Evolutionary conservation across 1,140 invertebrate genomes (phyloP).

Genomic region (Aphis gossypii): DNA sequence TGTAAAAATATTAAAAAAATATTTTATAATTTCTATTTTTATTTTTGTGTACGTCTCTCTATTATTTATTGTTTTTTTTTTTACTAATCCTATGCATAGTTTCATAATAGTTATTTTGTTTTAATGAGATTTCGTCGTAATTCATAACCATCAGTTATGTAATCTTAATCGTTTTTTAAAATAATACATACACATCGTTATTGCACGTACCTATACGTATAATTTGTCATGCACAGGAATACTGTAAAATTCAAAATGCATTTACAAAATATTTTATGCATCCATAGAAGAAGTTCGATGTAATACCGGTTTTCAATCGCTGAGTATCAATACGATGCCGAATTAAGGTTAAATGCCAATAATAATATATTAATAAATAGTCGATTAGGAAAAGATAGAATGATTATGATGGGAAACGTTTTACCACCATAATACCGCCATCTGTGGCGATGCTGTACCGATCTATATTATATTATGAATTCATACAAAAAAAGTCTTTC

Average conservation of each 20-base stretch:
- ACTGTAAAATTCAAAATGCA: neutral
- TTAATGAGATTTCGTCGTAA: neutral
- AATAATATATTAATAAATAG: neutral
- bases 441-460: too few relatives aligned
- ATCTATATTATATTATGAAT: neutral
- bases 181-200: neutral
- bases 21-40: neutral
- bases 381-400: neutral
- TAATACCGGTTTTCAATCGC: neutral
- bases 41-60: neutral
- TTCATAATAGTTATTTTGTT: neutral
- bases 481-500: neutral
- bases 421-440: too few relatives aligned
- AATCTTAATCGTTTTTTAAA: neutral
- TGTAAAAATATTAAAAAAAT: neutral
- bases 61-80: neutral
- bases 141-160: too few relatives aligned
- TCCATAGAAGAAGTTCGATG: neutral
- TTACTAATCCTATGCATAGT: neutral
- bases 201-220: neutral
- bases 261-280: neutral
- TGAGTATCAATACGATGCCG: neutral
- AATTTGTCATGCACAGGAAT: neutral
- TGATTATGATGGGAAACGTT: neutral
- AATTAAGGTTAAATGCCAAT: neutral